Percentiles rank a stretch among this genome's conserved stretches.
phyloP scores from a whole-genome alignment of 2,113 vertebrate species.

The Dromaius novaehollandiae region DNA sequence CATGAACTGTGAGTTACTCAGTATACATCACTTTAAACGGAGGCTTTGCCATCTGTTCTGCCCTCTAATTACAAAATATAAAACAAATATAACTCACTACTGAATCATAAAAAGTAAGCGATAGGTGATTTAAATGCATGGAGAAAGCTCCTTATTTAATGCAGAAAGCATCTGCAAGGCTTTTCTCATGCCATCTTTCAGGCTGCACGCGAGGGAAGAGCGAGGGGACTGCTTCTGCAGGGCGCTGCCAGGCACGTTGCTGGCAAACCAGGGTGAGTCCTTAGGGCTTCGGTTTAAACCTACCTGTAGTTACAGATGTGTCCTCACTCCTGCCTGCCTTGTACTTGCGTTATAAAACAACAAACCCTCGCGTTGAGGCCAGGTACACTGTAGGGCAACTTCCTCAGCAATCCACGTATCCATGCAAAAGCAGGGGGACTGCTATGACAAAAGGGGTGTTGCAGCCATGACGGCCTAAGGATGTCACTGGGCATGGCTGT shows the following conservation, averaged over 20 bases:
- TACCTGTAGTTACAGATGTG: background rate
- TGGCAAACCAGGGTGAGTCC: background rate
- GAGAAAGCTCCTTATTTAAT: constrained; percentile 44
- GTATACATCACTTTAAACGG: background rate
- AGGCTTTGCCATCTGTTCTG: constrained; percentile 61
- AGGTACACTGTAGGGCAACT: background rate
- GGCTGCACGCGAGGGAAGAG: background rate
- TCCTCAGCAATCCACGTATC: background rate
- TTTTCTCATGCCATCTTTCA: constrained; percentile 5
- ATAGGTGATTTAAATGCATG: constrained; percentile 24
- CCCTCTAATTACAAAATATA: constrained; percentile 57
- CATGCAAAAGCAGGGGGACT: background rate
- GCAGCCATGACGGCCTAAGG: background rate
- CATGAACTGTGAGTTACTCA: background rate
- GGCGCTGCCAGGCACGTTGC: background rate
- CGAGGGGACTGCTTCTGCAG: background rate
- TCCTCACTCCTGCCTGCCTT: background rate
- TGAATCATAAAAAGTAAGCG: constrained; percentile 22
- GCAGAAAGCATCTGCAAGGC: constrained; percentile 22
- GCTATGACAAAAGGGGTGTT: background rate
- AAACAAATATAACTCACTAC: constrained; percentile 35
- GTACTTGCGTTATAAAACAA: background rate
- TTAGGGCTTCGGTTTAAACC: background rate
- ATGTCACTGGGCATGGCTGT: background rate
- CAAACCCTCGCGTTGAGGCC: background rate